A percentile compares a stretch with the other conserved stretches of the same genome.
These are phyloP conservation scores for Leptocoma aspasia DNA, from an alignment of 2,113 vertebrate genomes.

Conservation along the genomic window DNA sequence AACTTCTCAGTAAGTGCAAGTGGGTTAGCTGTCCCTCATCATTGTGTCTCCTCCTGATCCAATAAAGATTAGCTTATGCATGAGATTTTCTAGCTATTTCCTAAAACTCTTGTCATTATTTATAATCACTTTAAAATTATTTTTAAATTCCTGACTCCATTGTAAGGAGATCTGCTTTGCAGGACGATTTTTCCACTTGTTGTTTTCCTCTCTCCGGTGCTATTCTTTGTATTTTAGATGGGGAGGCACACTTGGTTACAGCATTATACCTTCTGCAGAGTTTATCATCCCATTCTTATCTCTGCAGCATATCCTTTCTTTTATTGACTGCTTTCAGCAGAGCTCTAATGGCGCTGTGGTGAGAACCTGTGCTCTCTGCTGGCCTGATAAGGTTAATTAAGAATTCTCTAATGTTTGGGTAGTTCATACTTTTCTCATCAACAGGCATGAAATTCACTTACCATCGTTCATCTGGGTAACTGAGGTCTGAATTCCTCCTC, in stretches of 20 bases:
- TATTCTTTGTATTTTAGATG: not conserved
- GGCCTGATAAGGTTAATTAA: conserved; percentile 38
- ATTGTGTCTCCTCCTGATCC: not conserved
- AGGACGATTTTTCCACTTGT: fast-evolving
- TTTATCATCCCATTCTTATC: conserved; percentile 18
- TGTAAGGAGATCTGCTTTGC: not conserved
- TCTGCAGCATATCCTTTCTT: not conserved
- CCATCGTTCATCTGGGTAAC: not conserved
- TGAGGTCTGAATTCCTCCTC: not conserved
- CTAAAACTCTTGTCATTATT: not conserved
- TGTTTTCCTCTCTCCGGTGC: not conserved
- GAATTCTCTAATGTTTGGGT: not conserved
- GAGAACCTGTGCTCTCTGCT: not conserved
- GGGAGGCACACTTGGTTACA: not conserved
- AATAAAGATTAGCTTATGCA: not conserved
- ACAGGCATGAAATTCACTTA: not conserved
- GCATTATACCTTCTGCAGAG: not conserved
- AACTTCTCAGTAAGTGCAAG: not conserved
- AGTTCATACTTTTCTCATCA: not conserved
- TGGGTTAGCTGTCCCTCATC: not conserved
- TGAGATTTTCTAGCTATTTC: not conserved
- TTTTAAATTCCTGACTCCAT: not conserved
- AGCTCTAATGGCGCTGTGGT: not conserved
- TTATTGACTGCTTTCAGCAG: conserved; percentile 4
- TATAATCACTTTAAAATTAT: not conserved